phyloP scores from a whole-genome alignment of 2,113 vertebrate species.

The Sorex araneus region DNA sequence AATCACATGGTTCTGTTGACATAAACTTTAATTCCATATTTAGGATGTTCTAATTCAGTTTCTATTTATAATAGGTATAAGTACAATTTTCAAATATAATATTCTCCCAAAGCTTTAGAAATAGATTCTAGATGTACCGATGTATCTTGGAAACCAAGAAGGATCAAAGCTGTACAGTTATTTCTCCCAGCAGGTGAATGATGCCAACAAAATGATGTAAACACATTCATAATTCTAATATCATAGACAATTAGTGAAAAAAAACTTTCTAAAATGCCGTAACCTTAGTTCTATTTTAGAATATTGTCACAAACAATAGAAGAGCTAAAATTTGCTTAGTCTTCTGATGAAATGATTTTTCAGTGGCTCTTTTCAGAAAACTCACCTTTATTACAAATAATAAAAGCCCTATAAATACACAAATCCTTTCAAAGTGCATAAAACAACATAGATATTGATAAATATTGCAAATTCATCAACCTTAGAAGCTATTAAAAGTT shows the following conservation, averaged over 20 bases:
- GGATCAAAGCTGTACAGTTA: not conserved
- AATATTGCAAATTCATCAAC: too few species aligned
- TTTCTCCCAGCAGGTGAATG: not conserved
- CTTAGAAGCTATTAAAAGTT: too few species aligned
- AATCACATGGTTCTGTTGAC: not conserved
- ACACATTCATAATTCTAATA: not conserved
- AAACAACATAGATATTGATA: not conserved
- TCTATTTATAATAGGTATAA: not conserved
- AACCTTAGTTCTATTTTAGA: not conserved
- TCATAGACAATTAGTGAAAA: too few species aligned
- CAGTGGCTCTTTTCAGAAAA: not conserved
- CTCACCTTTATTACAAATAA: not conserved
- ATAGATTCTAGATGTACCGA: not conserved
- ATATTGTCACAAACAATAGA: not conserved
- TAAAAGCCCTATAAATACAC: not conserved
- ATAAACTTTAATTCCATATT: not conserved
- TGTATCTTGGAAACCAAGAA: not conserved
- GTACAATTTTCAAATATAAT: not conserved
- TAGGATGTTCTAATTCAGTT: not conserved
- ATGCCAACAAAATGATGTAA: not conserved
- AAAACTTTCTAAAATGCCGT: too few species aligned
- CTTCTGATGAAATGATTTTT: constrained; percentile 10
- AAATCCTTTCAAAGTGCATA: not conserved
- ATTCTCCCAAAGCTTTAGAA: not conserved
- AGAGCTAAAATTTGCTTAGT: not conserved